phyloP scores from a whole-genome alignment of 2,113 vertebrate genomes.

The Strigops habroptila region DNA sequence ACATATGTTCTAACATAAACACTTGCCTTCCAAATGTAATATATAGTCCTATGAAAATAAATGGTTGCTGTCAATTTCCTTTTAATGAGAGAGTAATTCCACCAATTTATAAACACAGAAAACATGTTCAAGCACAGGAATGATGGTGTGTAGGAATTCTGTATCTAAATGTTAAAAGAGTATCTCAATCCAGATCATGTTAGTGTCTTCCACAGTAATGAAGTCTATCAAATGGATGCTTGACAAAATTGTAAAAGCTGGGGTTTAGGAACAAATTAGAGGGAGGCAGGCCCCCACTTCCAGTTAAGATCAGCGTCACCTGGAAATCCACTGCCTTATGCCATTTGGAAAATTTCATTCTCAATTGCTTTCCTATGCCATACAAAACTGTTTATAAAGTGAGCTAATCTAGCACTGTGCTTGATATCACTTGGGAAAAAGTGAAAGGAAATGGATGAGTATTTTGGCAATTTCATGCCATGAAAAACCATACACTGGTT shows the following conservation, averaged over 20 bases:
- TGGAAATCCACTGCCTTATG: not conserved
- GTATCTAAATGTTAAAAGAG: not conserved
- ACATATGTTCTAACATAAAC: slow-evolving; percentile 70
- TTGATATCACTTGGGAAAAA: not conserved
- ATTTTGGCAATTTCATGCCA: not conserved
- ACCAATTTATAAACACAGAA: slow-evolving; percentile 41
- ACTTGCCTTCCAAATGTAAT: slow-evolving; percentile 67
- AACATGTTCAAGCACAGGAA: slow-evolving; percentile 15
- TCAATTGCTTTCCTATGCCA: not conserved
- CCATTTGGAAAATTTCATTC: not conserved
- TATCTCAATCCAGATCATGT: not conserved
- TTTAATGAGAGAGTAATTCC: slow-evolving; percentile 52
- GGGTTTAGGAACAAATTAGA: not conserved
- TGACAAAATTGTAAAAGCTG: not conserved
- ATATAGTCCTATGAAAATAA: slow-evolving; percentile 70
- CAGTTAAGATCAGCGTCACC: not conserved
- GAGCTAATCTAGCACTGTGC: not conserved
- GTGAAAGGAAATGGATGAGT: not conserved
- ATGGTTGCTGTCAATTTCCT: slow-evolving; percentile 68
- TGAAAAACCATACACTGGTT: not conserved
- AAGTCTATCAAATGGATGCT: not conserved
- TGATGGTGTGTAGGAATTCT: not conserved
- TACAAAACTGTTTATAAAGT: not conserved
- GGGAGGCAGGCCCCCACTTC: not conserved
- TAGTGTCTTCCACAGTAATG: not conserved